Base-by-base conservation (phyloP, 2,113 vertebrate genomes). In the Ammodytes marinus region DNA sequence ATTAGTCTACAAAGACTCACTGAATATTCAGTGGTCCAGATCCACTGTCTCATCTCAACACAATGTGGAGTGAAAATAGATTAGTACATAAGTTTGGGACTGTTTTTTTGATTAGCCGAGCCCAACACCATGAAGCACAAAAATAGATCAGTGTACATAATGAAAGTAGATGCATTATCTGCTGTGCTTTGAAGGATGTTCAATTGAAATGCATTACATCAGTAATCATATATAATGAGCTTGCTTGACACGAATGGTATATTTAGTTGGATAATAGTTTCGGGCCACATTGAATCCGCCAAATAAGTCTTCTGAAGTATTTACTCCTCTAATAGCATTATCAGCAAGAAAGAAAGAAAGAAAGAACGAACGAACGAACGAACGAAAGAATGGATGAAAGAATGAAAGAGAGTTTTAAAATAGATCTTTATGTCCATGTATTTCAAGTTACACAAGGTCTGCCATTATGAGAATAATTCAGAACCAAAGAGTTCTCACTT, bases 11-110 rank as follows among this genome's bases (percentile, higher is more conserved):
- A 93, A 91, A 91, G 88, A 90, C 80, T 87, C 69, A 54, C 87
- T 93, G 93, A 93, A 94, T 93, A 94, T 93, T 93, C 91, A 94
- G 79, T 78, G 86, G 89, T 93, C 91, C 91, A 90, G 42, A 92
- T 86, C 84, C 49, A 84, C 84, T 68, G 87, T 84, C 85, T 90
- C 69, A 69, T 91, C 88, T 74, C 46, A 80, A 64, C 84, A 90
- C 84, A 83, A 84, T 89, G 60, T 73, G 79, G 64, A 77, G 60
- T 83, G 79, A 74, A 92, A 91, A 93, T 70, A 88, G 78, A 91
- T 72, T 58, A 87, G 84, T 43, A 61, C 76, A 86, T 69, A 88
- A 85, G 77, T 91, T 83, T 79, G 83, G 54, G 72, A 45, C 73
- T 79, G 70, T 81, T 82, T 88, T 27, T 85, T 81, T 88, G 67